Evolutionary conservation across 2,797 vertebrate genomes (phyloP).

Genomic region (Gorsachius magnificus): DNA sequence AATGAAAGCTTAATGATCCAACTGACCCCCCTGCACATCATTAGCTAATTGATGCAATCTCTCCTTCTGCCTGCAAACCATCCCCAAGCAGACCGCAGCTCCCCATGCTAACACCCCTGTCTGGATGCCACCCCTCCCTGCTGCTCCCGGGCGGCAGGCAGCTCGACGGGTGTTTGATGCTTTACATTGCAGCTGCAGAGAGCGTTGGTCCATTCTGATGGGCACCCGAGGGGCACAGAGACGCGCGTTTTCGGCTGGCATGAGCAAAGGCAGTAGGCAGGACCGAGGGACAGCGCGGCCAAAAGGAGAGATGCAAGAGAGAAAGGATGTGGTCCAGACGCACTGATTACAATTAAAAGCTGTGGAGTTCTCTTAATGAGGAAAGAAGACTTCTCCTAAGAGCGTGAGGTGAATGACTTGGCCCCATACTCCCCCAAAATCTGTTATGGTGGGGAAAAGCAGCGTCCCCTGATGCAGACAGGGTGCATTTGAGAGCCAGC

Average conservation of each 20-base stretch:
- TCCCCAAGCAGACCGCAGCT: fast-evolving
- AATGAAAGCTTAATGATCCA: not conserved
- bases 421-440: not conserved
- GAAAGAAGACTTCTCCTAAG: not conserved
- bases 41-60: not conserved
- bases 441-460: not conserved
- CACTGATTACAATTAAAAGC: not conserved
- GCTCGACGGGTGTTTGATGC: not conserved
- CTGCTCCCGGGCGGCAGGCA: fast-evolving
- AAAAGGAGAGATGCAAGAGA: not conserved
- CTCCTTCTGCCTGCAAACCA: not conserved
- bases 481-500: not conserved
- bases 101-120: not conserved
- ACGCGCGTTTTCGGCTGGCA: not conserved
- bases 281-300: not conserved
- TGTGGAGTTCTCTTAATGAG: not conserved
- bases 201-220: fast-evolving
- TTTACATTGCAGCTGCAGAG: not conserved
- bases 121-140: not conserved
- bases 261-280: not conserved
- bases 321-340: not conserved
- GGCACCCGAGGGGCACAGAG: not conserved
- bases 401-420: not conserved
- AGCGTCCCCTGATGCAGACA: not conserved
- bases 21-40: not conserved